phyloP scores from a whole-genome alignment of 2,113 vertebrate genomes.

The Calyptomena viridis region DNA sequence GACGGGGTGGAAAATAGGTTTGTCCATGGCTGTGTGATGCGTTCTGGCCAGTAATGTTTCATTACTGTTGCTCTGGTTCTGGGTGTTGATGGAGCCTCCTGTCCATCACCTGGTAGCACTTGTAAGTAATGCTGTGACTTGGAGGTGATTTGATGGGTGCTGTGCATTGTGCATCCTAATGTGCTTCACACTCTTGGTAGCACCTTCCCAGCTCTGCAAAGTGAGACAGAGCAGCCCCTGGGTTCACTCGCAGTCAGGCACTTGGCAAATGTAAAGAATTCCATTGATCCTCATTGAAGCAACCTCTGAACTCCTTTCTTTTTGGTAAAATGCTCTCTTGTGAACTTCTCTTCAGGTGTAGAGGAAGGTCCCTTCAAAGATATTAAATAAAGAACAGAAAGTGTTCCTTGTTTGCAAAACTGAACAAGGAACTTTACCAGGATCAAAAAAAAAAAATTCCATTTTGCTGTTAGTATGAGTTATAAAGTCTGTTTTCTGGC shows the following conservation, averaged over 20 bases:
- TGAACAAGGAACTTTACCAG: background rate
- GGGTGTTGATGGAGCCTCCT: background rate
- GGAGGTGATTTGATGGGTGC: background rate
- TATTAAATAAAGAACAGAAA: background rate
- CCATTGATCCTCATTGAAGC: background rate
- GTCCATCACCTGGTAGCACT: fast-evolving
- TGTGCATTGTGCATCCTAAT: background rate
- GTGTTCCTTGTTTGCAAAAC: background rate
- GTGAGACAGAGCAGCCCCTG: fast-evolving
- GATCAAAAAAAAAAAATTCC: background rate
- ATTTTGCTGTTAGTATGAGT: background rate
- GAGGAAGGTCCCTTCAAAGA: background rate
- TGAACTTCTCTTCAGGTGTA: background rate
- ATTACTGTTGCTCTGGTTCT: fast-evolving
- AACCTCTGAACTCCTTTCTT: background rate
- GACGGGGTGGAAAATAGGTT: background rate
- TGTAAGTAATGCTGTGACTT: fast-evolving
- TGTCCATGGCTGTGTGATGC: fast-evolving
- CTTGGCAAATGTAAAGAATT: background rate
- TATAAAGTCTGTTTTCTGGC: background rate
- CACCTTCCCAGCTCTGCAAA: background rate
- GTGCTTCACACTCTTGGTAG: fast-evolving
- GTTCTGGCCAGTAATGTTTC: background rate
- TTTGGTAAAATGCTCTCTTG: background rate
- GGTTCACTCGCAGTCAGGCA: background rate